phyloP scores from a whole-genome alignment of 2,113 vertebrate species.

The Crotalus tigris region DNA sequence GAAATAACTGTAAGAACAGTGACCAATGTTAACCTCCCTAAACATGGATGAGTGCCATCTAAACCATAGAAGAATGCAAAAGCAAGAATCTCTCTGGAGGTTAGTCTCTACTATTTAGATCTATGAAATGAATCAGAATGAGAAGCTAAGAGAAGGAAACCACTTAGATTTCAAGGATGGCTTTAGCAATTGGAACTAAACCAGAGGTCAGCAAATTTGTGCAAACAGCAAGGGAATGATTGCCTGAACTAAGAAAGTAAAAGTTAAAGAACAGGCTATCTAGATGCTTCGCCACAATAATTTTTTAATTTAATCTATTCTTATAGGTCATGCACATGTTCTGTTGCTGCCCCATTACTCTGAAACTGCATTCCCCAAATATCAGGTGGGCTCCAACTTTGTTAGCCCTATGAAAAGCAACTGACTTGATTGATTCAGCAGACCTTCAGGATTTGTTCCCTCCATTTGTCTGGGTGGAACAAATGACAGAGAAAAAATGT shows the following conservation, averaged over 20 bases:
- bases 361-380: not conserved
- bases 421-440: not conserved
- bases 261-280: slow-evolving; percentile 47
- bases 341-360: not conserved
- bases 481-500: not conserved
- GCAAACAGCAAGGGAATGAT: slow-evolving; percentile 22
- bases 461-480: not conserved
- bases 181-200: slow-evolving; percentile 19
- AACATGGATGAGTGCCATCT: slow-evolving; percentile 38
- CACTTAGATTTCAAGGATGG: slow-evolving; percentile 38
- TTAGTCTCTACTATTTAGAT: slow-evolving; percentile 34
- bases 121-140: slow-evolving; percentile 36
- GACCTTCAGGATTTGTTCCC: not conserved
- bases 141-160: slow-evolving; percentile 41
- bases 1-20: slow-evolving; percentile 35
- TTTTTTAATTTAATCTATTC: slow-evolving; percentile 46
- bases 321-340: not conserved
- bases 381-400: not conserved
- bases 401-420: not conserved
- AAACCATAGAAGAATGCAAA: slow-evolving; percentile 28
- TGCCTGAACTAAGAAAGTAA: slow-evolving; percentile 54
- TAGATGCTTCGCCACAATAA: slow-evolving; percentile 52
- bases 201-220: slow-evolving; percentile 35
- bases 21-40: slow-evolving; percentile 6
- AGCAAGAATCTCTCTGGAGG: slow-evolving; percentile 35